A percentile compares a stretch with the other conserved stretches of the same genome.
Conservation (phyloP, 2,888 invertebrate genomes). For the Thyatira batis region DNA sequence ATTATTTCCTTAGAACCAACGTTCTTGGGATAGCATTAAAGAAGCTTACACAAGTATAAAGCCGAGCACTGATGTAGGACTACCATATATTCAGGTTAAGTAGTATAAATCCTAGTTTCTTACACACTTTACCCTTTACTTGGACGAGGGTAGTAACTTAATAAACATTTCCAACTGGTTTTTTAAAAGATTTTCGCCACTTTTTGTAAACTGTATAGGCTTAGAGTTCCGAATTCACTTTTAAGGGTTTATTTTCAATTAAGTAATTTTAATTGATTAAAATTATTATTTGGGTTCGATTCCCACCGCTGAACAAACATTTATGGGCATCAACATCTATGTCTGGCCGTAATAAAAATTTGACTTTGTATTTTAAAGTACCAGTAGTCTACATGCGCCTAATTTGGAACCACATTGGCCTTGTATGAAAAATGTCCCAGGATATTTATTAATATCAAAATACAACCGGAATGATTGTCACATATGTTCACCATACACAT, state of each 20-base stretch:
- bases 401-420: not conserved
- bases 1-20: slow-evolving; percentile 26
- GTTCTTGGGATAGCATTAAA: slow-evolving; percentile 22
- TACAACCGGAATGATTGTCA: not conserved
- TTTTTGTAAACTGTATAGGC: not conserved
- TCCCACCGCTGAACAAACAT: no score
- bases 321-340: no score
- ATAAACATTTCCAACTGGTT: not conserved
- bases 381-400: no score
- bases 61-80: slow-evolving; percentile 16
- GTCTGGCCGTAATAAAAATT: no score
- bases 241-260: no score
- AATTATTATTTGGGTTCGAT: no score
- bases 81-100: slow-evolving; percentile 19
- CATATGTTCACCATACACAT: not conserved
- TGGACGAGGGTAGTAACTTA: not conserved
- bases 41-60: slow-evolving; percentile 25
- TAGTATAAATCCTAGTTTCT: slow-evolving; percentile 9
- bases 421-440: no score
- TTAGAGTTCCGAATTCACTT: no score
- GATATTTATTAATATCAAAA: not conserved
- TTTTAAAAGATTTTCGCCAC: not conserved
- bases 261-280: no score
- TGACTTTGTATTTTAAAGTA: no score
- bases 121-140: not conserved